Evolutionary conservation across 1,140 invertebrate genomes (phyloP), one percentile per base, ranked within the genome.

Genomic region (Nasonia vitripennis): DNA sequence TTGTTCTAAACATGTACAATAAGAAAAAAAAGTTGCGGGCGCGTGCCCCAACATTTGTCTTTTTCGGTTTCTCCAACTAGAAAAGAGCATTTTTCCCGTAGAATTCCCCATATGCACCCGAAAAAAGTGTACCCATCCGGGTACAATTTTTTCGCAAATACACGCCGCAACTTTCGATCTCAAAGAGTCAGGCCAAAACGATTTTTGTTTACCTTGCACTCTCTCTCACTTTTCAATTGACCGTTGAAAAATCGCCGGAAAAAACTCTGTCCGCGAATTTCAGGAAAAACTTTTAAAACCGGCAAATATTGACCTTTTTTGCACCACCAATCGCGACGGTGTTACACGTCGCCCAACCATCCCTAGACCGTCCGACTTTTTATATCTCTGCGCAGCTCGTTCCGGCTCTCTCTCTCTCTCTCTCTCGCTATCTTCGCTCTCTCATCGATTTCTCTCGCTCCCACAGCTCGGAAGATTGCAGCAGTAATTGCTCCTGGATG

Each of bases 401-500:
- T 34, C 20, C 27, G 10, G 41, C 75, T 31, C 34, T n/a, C 41
- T 77, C 12, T 14, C 20, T 37, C 37, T 6, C 55, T 17, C 20
- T 31, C 23, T 27, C n/a, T 34, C 48, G 12, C 34, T 81, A 73
- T 20, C 17, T 11, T 11, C 4, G 7, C 73, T 71, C 73, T 85
- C 45, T 45, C 37, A 85, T 87, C 55, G 37, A 83, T 78, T 78
- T 78, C 75, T 79, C 27, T 67, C 48, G 68, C 41, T 41, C 81
- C 45, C 74, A 41, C 55, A 48, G 12, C 62, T 82, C 77, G 78
- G 62, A 85, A 87, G 85, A 90, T 90, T 87, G 86, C 84, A 78
- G 70, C 83, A 82, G 86, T 90, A 91, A 91, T 90, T 90, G 89
- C 88, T 88, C 84, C 81, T 88, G 86, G 87, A 90, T 88, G 87